Percentiles rank a stretch among this genome's conserved stretches.
Evolutionary conservation across 2,797 vertebrate species (phyloP).

Genomic region (Peromyscus melanophrys): DNA sequence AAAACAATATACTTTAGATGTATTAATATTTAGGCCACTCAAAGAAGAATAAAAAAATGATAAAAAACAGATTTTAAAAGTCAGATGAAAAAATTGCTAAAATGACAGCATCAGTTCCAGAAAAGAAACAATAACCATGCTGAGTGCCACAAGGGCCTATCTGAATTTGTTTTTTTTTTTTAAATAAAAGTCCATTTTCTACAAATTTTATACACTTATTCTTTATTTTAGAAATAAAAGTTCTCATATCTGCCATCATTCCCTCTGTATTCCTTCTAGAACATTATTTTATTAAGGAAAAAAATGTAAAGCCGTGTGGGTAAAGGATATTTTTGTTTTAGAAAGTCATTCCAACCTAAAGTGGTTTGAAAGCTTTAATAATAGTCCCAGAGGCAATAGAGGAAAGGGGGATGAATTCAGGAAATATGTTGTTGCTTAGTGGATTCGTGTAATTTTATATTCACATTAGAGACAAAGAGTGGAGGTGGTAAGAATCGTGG

Average conservation of each 20-base stretch:
- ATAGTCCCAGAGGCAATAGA: neutral
- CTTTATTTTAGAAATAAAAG: slow-evolving; percentile 29
- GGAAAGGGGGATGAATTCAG: neutral
- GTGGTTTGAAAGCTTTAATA: neutral
- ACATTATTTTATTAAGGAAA: slow-evolving; percentile 38
- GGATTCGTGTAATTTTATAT: neutral
- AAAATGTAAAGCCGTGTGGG: neutral
- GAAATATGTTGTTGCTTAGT: neutral
- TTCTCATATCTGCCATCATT: neutral
- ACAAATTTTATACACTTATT: neutral
- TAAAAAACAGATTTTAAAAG: neutral
- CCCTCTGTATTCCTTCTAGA: neutral
- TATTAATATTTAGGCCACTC: neutral
- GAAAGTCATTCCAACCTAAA: slow-evolving; percentile 22
- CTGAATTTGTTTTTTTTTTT: neutral
- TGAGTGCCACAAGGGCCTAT: neutral
- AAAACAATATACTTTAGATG: neutral
- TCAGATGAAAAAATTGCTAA: neutral
- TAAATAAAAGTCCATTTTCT: neutral
- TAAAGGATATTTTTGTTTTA: slow-evolving; percentile 28
- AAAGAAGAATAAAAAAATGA: neutral
- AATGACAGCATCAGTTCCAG: neutral
- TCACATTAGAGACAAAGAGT: neutral
- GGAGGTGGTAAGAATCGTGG: neutral
- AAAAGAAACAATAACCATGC: neutral